Base-by-base conservation (phyloP, 92 coral and sea anemone species). In the Virgularia gustaviana region DNA sequence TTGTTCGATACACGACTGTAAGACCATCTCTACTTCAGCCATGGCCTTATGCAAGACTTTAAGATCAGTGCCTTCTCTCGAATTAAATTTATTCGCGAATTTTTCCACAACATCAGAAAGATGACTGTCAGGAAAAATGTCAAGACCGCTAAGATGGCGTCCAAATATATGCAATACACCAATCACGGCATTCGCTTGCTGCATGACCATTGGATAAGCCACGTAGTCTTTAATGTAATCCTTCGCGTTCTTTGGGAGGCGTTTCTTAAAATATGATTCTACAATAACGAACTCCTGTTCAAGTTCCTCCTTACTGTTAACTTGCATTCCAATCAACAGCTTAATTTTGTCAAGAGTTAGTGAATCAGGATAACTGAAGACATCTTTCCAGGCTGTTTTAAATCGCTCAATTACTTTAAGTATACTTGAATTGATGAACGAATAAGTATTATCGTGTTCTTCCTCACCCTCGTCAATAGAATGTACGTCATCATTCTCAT, bases 271-370 rank as follows among this genome's bases (percentile, higher is more conserved):
- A 49, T 77, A 60, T 31, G 53, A 27, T 28, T 65, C 39, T 33
- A 78, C 35, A 65, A 77, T 42, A 12, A 28, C n/a, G 22, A 83
- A 52, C 32, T 83, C 87, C 36, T 78, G 56, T 12, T 71, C 56
- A 10, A 83, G 80, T 10, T 63, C 72, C 23, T 70, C 57, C 42
- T 38, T 58, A 24, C 12, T 77, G 42, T 15, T 27, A 18, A 83
- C 18, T n/a, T n/a, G 58, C 24, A 24, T 63, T 20, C 43, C 34
- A 16, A 78, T 16, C 34, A 78, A n/a, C 6, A 29, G 15, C 15
- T 57, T 58, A 16, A 64, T 57, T 6, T 41, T 33, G 27, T 42
- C 18, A 9, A 68, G 15, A 56, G 49, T 45, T n/a, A 41, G 44
- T 15, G 32, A 41, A 2, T 49, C 68, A 22, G 72, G 44, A 8